phyloP scores from a whole-genome alignment of 2,888 invertebrate genomes.

The Lasioglossum lativentre region DNA sequence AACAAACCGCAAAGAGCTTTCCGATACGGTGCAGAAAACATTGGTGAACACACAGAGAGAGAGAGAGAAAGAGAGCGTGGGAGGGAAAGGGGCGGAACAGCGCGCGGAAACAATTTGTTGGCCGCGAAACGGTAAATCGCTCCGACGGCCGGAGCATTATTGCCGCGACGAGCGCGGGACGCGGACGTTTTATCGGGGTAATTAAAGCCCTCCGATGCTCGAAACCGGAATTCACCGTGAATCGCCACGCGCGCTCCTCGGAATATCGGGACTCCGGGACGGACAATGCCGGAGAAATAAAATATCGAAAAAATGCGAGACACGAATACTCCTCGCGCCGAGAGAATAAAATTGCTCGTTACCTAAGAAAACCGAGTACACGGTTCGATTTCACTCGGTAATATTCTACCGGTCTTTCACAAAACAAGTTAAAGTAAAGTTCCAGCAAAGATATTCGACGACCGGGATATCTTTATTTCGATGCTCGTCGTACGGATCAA shows the following conservation, averaged over 20 bases:
- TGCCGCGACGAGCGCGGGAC: conserved; percentile 14
- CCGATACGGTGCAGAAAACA: conserved; percentile 58
- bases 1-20: conserved; percentile 68
- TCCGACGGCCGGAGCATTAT: conserved; percentile 45
- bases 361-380: background rate
- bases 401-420: background rate
- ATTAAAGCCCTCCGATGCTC: conserved; percentile 35
- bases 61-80: conserved; percentile 36
- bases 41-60: background rate
- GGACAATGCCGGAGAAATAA: background rate
- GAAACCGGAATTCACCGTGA: background rate
- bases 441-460: background rate
- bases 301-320: background rate
- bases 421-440: no score
- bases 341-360: background rate
- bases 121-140: conserved; percentile 48
- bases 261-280: background rate
- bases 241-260: background rate
- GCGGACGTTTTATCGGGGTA: conserved; percentile 39
- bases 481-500: background rate
- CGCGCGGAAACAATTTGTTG: conserved; percentile 66
- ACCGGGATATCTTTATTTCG: background rate
- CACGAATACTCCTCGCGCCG: background rate
- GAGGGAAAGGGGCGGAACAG: background rate
- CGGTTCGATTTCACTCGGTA: background rate